Evolutionary conservation across 2,797 vertebrate species (phyloP).

Genomic region (Sciurus vulgaris): DNA sequence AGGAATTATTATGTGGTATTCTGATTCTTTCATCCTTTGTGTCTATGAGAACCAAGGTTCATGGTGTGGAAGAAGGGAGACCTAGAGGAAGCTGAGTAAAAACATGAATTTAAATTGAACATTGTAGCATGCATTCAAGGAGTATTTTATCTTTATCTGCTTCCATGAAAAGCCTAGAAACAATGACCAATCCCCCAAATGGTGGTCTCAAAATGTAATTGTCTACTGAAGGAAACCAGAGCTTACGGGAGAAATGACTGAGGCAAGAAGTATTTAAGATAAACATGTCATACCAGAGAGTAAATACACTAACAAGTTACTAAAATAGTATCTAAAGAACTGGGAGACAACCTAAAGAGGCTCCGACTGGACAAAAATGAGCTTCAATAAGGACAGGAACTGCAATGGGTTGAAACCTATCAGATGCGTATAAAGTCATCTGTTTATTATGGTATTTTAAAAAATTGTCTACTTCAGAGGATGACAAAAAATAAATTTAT

Average conservation of each 20-base stretch:
- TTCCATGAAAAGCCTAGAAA: not conserved
- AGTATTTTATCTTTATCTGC: not conserved
- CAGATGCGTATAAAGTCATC: not conserved
- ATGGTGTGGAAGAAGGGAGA: not conserved
- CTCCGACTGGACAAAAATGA: not conserved
- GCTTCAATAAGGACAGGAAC: not conserved
- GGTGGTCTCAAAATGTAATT: slow-evolving; percentile 3
- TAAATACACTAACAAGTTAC: not conserved
- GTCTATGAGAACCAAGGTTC: slow-evolving; percentile 14
- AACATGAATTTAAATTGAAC: slow-evolving; percentile 23
- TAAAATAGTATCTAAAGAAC: not conserved
- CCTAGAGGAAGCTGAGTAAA: not conserved
- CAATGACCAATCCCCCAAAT: not conserved
- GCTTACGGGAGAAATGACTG: not conserved
- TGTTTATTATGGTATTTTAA: slow-evolving; percentile 21
- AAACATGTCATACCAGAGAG: not conserved
- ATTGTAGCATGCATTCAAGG: not conserved
- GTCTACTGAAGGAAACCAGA: not conserved
- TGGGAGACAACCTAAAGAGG: not conserved
- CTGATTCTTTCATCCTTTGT: not conserved
- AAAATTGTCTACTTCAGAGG: slow-evolving; percentile 19
- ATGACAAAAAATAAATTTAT: not conserved
- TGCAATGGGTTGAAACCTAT: not conserved
- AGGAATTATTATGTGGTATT: not conserved
- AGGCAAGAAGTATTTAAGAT: not conserved